phyloP scores from a whole-genome alignment of 2,113 vertebrate species.

The Sakesphorus luctuosus region DNA sequence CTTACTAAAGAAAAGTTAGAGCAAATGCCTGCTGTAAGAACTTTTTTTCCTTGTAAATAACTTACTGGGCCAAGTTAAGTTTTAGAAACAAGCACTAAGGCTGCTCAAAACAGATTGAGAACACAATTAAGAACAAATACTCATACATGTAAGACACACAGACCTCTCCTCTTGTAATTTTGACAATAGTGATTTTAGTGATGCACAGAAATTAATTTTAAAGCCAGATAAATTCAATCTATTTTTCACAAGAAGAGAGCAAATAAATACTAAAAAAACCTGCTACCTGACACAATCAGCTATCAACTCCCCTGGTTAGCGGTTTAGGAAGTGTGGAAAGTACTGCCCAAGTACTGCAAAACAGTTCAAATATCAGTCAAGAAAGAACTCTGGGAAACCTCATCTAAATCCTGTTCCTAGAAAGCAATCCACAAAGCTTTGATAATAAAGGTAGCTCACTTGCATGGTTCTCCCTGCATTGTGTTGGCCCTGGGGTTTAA shows the following conservation, averaged over 20 bases:
- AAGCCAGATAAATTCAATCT: neutral
- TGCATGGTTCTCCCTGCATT: neutral
- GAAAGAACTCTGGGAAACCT: neutral
- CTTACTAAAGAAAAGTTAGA: neutral
- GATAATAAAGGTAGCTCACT: neutral
- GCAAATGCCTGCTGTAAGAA: neutral
- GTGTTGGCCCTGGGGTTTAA: neutral
- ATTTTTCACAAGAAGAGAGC: neutral
- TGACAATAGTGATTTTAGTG: neutral
- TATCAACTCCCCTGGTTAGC: neutral
- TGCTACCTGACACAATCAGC: neutral
- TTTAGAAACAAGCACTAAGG: neutral
- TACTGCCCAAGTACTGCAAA: neutral
- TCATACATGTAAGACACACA: neutral
- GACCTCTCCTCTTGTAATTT: neutral
- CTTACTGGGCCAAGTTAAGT: neutral
- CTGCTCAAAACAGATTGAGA: neutral
- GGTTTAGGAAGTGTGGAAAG: neutral
- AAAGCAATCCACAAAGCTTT: neutral
- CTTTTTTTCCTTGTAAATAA: neutral
- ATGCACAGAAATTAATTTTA: neutral
- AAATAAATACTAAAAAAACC: neutral
- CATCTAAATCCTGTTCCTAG: neutral
- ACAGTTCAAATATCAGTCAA: neutral
- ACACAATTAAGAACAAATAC: neutral